Conservation (phyloP, 2,797 vertebrate genomes). For the Cossypha niveicapilla region DNA sequence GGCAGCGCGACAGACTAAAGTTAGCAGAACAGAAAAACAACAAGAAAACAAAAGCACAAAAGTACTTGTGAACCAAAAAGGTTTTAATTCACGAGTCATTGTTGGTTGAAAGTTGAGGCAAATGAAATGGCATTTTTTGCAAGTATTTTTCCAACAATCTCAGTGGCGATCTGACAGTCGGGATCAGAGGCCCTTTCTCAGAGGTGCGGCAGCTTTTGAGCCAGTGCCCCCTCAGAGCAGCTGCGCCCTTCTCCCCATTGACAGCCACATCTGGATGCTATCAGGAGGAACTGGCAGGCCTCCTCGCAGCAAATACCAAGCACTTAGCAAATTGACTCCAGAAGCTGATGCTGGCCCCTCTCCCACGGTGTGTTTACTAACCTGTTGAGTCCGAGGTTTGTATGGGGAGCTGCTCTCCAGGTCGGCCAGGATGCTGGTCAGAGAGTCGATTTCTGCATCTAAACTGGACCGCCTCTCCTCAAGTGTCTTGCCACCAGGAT, state of each 20-base stretch:
- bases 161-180: not conserved
- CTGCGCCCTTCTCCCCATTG: constrained; percentile 3
- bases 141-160: not conserved
- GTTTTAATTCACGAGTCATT: not conserved
- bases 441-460: constrained; percentile 94
- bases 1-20: not conserved
- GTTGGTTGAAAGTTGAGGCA: not conserved
- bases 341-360: not conserved
- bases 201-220: constrained; percentile 4
- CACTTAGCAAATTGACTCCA: constrained; percentile 47
- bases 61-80: not conserved
- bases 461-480: constrained; percentile 92
- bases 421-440: constrained; percentile 95
- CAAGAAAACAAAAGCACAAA: not conserved
- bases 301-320: constrained; percentile 20
- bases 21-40: not conserved
- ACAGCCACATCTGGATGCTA: constrained; percentile 64
- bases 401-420: constrained; percentile 95
- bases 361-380: constrained; percentile 55
- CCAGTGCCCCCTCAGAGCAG: not conserved
- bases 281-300: constrained; percentile 29
- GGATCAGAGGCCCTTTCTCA: constrained; percentile 2
- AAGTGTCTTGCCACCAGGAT: constrained; percentile 88
- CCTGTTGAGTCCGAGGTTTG: constrained; percentile 86
- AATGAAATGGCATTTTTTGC: not conserved